phyloP scores from a whole-genome alignment of 1,140 invertebrate species.

The Coelopa frigida region DNA sequence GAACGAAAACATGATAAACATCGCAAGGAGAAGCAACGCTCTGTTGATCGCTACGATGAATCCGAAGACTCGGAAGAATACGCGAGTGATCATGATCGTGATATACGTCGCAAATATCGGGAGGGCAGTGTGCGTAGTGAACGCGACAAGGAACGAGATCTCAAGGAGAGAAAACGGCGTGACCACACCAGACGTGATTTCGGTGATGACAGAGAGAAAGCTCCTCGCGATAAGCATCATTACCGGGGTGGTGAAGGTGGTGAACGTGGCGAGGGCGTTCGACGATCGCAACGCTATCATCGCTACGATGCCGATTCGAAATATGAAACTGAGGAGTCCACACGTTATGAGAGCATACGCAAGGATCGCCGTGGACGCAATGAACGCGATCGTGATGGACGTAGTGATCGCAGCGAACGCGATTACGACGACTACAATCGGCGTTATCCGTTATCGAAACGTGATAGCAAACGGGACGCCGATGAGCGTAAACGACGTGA shows the following conservation, averaged over 20 bases:
- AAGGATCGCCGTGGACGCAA: constrained; percentile 31
- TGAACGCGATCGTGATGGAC: constrained; percentile 16
- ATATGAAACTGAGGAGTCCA: constrained; percentile 21
- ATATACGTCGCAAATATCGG: constrained; percentile 20
- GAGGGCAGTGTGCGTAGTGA: constrained; percentile 21
- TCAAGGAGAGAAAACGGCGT: too few species aligned
- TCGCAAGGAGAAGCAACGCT: constrained; percentile 19
- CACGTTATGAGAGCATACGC: constrained; percentile 33
- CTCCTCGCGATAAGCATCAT: constrained; percentile 18
- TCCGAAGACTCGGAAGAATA: constrained; percentile 49
- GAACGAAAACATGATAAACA: constrained; percentile 1
- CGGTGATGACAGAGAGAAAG: constrained; percentile 36
- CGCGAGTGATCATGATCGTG: constrained; percentile 44
- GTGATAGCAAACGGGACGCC: constrained; percentile 20
- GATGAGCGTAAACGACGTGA: constrained; percentile 28
- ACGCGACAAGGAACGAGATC: constrained; percentile 12
- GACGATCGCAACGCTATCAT: constrained; percentile 15
- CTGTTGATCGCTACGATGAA: constrained; percentile 43
- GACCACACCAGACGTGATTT: constrained; percentile 16
- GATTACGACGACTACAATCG: constrained; percentile 26
- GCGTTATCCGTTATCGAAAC: constrained; percentile 8
- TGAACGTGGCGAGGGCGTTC: constrained; percentile 18
- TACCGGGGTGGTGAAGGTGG: constrained; percentile 6
- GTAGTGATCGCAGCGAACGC: constrained; percentile 30
- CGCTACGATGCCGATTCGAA: constrained; percentile 21